phyloP scores from a whole-genome alignment of 2,113 vertebrate species.

The Dicaeum eximium region DNA sequence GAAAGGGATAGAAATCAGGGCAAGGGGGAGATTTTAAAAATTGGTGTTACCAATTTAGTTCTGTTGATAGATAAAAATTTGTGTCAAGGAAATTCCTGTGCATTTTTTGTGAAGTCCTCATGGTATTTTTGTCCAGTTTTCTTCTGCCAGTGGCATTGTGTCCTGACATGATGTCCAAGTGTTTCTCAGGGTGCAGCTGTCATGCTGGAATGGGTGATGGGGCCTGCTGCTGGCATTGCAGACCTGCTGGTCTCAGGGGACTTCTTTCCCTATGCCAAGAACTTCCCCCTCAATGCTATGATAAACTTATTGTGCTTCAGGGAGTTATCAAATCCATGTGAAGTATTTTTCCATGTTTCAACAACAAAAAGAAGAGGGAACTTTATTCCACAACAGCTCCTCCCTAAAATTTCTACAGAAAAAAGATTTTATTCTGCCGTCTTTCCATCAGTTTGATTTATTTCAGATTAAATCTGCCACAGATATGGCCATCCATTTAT shows the following conservation, averaged over 20 bases:
- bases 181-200: neutral
- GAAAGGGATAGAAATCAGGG: neutral
- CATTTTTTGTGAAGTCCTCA: neutral
- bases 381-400: neutral
- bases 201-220: neutral
- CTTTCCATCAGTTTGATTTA: neutral
- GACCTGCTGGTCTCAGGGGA: neutral
- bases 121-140: neutral
- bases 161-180: neutral
- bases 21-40: neutral
- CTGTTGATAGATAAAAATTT: neutral
- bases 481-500: neutral
- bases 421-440: neutral
- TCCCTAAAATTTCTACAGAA: neutral
- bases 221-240: neutral
- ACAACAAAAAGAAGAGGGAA: neutral
- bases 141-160: neutral
- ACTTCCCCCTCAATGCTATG: neutral
- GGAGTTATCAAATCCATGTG: neutral
- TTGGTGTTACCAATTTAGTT: neutral
- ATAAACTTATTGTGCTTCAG: neutral
- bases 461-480: neutral
- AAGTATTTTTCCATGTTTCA: neutral
- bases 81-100: neutral
- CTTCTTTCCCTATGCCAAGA: accelerated